Evolutionary conservation across 2,113 vertebrate species (phyloP), one percentile per base, ranked within the genome.

Genomic region (Myxocyprinus asiaticus): DNA sequence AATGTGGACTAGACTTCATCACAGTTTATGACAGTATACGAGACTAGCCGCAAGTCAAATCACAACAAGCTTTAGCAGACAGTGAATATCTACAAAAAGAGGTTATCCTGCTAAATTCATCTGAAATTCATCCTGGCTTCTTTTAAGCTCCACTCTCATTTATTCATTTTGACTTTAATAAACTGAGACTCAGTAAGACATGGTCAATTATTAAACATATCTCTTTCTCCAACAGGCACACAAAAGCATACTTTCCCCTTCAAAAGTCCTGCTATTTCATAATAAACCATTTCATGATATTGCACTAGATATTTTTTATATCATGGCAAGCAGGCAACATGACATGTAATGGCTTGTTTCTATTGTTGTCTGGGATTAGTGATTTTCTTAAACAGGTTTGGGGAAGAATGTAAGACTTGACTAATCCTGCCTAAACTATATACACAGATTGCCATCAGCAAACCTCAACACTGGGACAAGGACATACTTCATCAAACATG

Each of bases 391-490:
- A 90, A 87, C 87, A 85, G 89, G 88, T 92, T 91, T 88, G 84
- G 86, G 87, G 82, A 89, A 89, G 87, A 90, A 91, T 90, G 89
- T 81, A 78, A 83, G 73, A 83, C 89, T 78, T 86, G 88, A 85
- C 86, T 90, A 86, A 92, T 90, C 88, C 87, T 64, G 85, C 83
- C 85, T 89, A 76, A 75, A 84, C 85, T 89, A 87, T 85, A 48
- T 15, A 14, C 84, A 76, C 82, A 59, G 6, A 47, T 4, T 59
- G 22, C 1, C 3, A 33, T 33, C 22, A 33, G 22, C 22, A 33
- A 33, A 33, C 22, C 22, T 33, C 22, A 33, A 33, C 22, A 33
- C 22, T 33, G 22, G 1, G 22, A 33, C 22, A 3, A 33, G 66
- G 9, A 69, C 22, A 79, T 17, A 63, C 48, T 45, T 62, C 66